Conservation (phyloP, 53 echinoderm and acorn worm species). For the Henricia sp. region DNA sequence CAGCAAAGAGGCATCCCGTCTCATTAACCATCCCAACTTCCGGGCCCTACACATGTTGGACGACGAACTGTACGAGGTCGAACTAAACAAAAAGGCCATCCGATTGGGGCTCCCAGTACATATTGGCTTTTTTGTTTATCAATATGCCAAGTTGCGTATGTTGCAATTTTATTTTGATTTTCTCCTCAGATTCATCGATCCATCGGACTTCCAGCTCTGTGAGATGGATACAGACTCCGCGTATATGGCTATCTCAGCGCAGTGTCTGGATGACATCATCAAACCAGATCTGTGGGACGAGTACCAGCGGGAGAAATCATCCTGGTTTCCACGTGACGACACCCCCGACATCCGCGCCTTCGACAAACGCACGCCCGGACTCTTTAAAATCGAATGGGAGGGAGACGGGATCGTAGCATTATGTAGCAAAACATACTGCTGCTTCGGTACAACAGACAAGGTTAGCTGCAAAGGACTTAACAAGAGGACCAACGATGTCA, state of each 20-base stretch:
- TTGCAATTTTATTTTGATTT: constrained; percentile 43
- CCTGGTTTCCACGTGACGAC: constrained; percentile 23
- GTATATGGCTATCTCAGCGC: constrained; percentile 2
- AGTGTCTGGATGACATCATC: constrained; percentile 9
- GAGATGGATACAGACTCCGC: constrained; percentile 36
- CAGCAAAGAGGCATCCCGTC: not conserved
- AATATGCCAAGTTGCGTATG: constrained; percentile 31
- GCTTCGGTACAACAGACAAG: constrained; percentile 64
- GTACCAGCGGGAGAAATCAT: not conserved
- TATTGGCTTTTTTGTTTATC: no score
- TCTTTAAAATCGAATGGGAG: constrained; percentile 67
- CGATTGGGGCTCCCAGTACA: not conserved
- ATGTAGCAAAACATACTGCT: constrained; percentile 74
- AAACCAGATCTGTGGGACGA: not conserved
- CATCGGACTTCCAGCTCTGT: constrained; percentile 5
- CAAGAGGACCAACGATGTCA: constrained; percentile 61
- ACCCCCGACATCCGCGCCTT: not conserved
- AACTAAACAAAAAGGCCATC: not conserved
- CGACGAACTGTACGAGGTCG: constrained; percentile 14
- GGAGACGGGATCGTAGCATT: constrained; percentile 48
- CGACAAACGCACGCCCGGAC: constrained; percentile 72
- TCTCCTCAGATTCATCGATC: not conserved
- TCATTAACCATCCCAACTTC: no score
- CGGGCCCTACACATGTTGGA: constrained; percentile 19
- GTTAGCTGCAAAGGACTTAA: constrained; percentile 74